phyloP scores from a whole-genome alignment of 2,888 invertebrate genomes.

The Xylota segnis region DNA sequence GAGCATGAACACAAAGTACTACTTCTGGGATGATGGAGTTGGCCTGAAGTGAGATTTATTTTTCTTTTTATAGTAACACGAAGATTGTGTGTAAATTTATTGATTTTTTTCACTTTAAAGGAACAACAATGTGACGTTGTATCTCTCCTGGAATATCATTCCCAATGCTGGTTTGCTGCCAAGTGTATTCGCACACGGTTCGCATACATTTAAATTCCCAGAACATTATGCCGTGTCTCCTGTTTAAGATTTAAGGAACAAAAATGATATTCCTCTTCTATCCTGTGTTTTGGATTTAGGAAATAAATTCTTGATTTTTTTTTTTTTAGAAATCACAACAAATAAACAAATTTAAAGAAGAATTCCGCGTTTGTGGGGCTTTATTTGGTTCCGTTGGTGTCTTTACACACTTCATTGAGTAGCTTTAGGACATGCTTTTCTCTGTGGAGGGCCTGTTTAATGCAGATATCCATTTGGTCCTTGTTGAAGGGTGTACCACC shows the following conservation, averaged over 20 bases:
- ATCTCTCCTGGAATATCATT: constrained; percentile 98
- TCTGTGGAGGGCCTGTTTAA: constrained; percentile 87
- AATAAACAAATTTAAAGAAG: constrained; percentile 58
- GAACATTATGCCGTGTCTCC: constrained; percentile 91
- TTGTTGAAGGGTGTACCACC: constrained; percentile 88
- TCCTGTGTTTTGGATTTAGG: constrained; percentile 38
- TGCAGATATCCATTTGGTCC: constrained; percentile 86
- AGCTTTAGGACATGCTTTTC: constrained; percentile 84
- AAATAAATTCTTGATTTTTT: constrained; percentile 55
- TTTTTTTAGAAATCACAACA: constrained; percentile 57
- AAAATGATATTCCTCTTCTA: constrained; percentile 18
- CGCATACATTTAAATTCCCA: constrained; percentile 96
- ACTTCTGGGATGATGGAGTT: constrained; percentile 99
- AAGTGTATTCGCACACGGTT: constrained; percentile 92
- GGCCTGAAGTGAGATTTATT: constrained; percentile 91
- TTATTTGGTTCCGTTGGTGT: constrained; percentile 53
- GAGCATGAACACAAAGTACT: constrained; percentile 98
- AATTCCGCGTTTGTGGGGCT: not conserved
- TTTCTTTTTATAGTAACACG: not conserved
- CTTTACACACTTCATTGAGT: constrained; percentile 69
- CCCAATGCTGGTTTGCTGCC: constrained; percentile 98
- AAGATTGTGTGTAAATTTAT: constrained; percentile 18
- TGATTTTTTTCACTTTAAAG: constrained; percentile 85
- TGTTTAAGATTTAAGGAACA: constrained; percentile 78
- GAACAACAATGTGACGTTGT: constrained; percentile 97